Conservation (phyloP, 1,140 invertebrate species). For the Bombus fervidus region DNA sequence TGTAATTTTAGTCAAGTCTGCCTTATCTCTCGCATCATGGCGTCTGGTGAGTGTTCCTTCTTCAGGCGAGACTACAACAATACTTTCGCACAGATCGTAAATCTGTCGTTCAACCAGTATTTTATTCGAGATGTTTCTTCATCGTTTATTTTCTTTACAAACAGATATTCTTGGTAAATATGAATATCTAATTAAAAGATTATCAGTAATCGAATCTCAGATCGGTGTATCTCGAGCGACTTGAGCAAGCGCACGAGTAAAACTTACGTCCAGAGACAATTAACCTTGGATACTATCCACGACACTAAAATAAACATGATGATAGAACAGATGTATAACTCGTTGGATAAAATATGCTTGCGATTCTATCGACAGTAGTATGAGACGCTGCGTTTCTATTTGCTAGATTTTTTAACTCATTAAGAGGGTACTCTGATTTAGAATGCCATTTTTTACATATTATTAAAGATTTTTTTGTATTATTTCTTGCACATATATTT, state of each 20-base stretch:
- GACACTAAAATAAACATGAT: constrained; percentile 18
- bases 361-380: not conserved
- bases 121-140: no score
- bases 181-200: constrained; percentile 16
- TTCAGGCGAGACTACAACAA: not conserved
- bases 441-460: not conserved
- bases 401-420: not conserved
- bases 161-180: not conserved
- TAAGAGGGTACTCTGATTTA: not conserved
- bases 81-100: not conserved
- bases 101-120: not conserved
- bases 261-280: not conserved
- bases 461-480: not conserved
- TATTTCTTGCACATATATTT: not conserved
- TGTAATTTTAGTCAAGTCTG: constrained; percentile 25
- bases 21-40: constrained; percentile 28
- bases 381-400: not conserved
- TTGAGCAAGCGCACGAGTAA: not conserved
- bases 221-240: not conserved
- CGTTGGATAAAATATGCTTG: not conserved
- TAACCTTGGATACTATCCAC: constrained; percentile 22
- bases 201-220: constrained; percentile 4
- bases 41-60: constrained; percentile 39
- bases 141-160: not conserved
- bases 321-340: constrained; percentile 10